Percentiles rank a stretch among this genome's conserved stretches.
Conservation (phyloP, 1,140 invertebrate species). For the Halictus rubicundus region DNA sequence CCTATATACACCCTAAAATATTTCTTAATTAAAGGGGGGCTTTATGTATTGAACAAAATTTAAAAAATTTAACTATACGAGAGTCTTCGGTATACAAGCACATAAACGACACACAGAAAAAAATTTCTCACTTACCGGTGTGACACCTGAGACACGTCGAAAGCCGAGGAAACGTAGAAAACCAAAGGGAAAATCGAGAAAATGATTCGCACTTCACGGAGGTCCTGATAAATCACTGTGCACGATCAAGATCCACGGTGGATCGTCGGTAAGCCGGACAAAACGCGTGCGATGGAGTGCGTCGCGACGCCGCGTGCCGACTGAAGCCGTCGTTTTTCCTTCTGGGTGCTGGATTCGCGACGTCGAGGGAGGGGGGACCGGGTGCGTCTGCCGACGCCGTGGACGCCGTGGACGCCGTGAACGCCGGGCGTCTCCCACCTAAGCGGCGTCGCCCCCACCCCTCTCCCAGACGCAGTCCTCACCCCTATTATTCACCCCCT, state of each 20-base stretch:
- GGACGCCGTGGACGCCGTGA: constrained; percentile 20
- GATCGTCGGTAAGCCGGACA: neutral
- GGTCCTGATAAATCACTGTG: too few species aligned
- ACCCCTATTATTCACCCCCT: constrained; percentile 25
- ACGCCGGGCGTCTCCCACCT: constrained; percentile 15
- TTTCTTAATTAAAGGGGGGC: too few species aligned
- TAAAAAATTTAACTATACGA: too few species aligned
- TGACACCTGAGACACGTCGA: too few species aligned
- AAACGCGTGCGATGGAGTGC: constrained; percentile 40
- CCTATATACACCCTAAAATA: too few species aligned
- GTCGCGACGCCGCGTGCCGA: constrained; percentile 74
- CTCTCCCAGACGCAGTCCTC: constrained; percentile 23
- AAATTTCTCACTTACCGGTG: too few species aligned
- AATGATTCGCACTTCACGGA: too few species aligned
- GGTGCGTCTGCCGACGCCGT: constrained; percentile 49
- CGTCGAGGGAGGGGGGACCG: constrained; percentile 38
- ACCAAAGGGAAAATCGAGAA: too few species aligned
- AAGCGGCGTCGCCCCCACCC: neutral
- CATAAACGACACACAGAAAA: too few species aligned
- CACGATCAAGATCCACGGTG: neutral
- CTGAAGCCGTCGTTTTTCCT: constrained; percentile 61
- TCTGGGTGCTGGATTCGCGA: constrained; percentile 10
- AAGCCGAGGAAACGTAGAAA: too few species aligned
- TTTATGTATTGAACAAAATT: too few species aligned
- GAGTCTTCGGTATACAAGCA: too few species aligned